phyloP scores from a whole-genome alignment of 2,797 vertebrate genomes.

The Trematomus bernacchii region DNA sequence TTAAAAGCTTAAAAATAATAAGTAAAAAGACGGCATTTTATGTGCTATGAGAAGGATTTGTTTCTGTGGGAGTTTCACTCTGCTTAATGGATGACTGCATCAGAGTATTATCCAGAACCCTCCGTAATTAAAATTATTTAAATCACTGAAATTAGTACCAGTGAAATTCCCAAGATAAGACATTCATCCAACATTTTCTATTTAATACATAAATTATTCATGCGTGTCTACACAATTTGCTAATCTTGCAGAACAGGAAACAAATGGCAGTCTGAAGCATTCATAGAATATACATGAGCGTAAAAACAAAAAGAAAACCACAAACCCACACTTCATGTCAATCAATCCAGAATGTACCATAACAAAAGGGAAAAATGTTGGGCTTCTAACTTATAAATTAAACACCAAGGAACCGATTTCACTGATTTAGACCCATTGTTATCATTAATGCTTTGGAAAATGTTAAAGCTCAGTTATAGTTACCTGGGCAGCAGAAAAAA shows the following conservation, averaged over 20 bases:
- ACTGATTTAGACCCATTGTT: not conserved
- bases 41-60: slow-evolving; percentile 26
- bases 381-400: not conserved
- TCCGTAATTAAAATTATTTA: slow-evolving; percentile 58
- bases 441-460: not conserved
- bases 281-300: slow-evolving; percentile 6
- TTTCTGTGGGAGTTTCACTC: slow-evolving; percentile 38
- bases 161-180: slow-evolving; percentile 40
- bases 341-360: not conserved
- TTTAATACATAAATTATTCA: slow-evolving; percentile 57
- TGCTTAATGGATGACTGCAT: slow-evolving; percentile 60
- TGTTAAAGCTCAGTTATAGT: no score
- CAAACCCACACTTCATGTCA: not conserved
- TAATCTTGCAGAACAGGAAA: slow-evolving; percentile 26
- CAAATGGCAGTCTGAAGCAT: slow-evolving; percentile 19
- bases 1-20: slow-evolving; percentile 4
- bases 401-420: not conserved
- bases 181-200: slow-evolving; percentile 30
- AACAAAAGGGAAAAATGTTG: not conserved
- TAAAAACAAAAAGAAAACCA: not conserved
- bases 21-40: slow-evolving; percentile 11
- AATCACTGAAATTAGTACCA: slow-evolving; percentile 54
- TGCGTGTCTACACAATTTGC: slow-evolving; percentile 36
- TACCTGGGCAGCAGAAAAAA: no score
- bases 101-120: slow-evolving; percentile 19